phyloP scores from a whole-genome alignment of 2,888 invertebrate species.

The Caenorhabditis virilis region DNA sequence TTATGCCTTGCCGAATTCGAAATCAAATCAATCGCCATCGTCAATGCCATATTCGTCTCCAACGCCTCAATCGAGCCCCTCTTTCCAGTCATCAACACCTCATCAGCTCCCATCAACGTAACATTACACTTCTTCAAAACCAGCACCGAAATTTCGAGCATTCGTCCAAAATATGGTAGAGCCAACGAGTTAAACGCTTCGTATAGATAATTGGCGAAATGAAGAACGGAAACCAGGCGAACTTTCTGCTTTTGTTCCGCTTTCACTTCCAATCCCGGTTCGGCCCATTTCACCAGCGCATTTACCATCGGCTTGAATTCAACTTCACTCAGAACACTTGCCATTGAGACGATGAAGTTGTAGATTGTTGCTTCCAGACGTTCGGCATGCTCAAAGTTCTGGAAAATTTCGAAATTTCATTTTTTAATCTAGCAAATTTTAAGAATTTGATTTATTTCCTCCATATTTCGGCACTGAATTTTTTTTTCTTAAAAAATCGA shows the following conservation, averaged over 20 bases:
- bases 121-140: conserved; percentile 52
- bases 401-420: conserved; percentile 3
- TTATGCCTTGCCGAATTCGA: conserved; percentile 53
- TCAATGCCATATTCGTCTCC: conserved; percentile 48
- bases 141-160: conserved; percentile 54
- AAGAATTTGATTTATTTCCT: too few species aligned
- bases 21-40: conserved; percentile 46
- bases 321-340: conserved; percentile 37
- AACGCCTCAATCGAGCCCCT: conserved; percentile 45
- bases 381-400: conserved; percentile 41
- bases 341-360: conserved; percentile 36
- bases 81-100: conserved; percentile 47
- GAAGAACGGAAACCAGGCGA: conserved; percentile 51
- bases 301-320: conserved; percentile 54
- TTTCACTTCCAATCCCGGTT: conserved; percentile 35
- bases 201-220: conserved; percentile 60
- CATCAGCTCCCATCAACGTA: conserved; percentile 20
- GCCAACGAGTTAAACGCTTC: conserved; percentile 57
- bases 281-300: conserved; percentile 53
- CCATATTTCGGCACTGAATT: too few species aligned
- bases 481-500: too few species aligned
- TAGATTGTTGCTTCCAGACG: conserved; percentile 35
- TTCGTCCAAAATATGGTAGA: conserved; percentile 56
- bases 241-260: conserved; percentile 27
- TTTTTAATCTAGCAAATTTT: too few species aligned